These are phyloP conservation scores for Bombycilla garrulus DNA, from an alignment of 2,113 vertebrate species.

Conservation along the genomic window DNA sequence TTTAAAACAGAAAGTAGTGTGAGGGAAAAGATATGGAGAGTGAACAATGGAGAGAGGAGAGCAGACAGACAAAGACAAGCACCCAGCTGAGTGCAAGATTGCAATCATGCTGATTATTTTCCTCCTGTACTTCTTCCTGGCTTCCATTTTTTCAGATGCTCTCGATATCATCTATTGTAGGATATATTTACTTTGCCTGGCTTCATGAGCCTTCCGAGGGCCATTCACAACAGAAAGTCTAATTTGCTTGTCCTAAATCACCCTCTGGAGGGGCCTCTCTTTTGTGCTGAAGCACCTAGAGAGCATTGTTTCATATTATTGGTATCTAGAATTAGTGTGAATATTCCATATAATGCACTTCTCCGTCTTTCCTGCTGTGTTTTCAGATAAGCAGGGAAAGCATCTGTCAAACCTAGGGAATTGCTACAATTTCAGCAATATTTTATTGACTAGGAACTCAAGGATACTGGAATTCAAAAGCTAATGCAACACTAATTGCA, in stretches of 20 bases:
- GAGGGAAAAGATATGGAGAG: background rate
- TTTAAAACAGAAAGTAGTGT: background rate
- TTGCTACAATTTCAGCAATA: background rate
- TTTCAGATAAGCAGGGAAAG: background rate
- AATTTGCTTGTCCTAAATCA: conserved; percentile 21
- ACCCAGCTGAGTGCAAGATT: background rate
- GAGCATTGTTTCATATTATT: background rate
- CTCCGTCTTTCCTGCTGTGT: background rate
- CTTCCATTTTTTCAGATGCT: background rate
- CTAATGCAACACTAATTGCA: background rate
- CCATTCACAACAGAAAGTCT: background rate
- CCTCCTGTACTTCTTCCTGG: background rate
- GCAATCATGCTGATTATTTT: background rate
- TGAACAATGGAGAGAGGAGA: background rate
- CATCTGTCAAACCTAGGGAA: background rate
- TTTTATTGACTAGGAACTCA: background rate
- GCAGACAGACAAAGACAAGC: background rate
- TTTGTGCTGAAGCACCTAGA: background rate
- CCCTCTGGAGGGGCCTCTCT: background rate
- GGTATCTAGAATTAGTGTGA: background rate
- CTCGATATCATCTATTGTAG: background rate
- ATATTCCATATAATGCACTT: background rate
- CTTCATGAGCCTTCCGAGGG: background rate
- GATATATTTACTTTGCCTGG: background rate
- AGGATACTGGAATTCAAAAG: background rate